A percentile compares a stretch with the other conserved stretches of the same genome.
These are phyloP conservation scores for Glaucidium brasilianum DNA, from an alignment of 2,113 vertebrate species.

Conservation along the genomic window DNA sequence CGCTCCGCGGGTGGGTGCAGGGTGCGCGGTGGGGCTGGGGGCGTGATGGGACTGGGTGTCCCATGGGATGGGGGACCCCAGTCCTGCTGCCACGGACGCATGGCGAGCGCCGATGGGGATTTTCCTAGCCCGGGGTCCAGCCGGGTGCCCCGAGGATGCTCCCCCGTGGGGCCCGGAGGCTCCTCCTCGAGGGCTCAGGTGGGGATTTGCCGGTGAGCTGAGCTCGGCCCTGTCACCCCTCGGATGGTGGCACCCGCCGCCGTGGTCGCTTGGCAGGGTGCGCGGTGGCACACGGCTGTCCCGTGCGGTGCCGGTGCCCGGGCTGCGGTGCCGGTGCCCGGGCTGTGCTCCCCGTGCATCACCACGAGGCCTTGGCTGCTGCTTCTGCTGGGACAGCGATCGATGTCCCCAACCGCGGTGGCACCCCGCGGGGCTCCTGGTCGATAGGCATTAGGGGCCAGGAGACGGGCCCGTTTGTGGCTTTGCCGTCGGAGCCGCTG, in stretches of 20 bases:
- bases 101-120: neutral
- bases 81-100: accelerated
- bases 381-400: neutral
- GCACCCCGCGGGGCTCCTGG: neutral
- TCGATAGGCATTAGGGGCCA: neutral
- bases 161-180: accelerated
- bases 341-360: neutral
- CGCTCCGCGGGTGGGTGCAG: neutral
- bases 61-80: neutral
- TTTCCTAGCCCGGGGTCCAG: neutral
- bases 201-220: neutral
- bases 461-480: neutral
- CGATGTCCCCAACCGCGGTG: neutral
- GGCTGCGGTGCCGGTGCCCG: neutral
- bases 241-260: accelerated
- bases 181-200: neutral
- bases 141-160: accelerated
- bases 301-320: accelerated
- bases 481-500: neutral
- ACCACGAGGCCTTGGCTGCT: accelerated
- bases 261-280: accelerated
- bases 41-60: neutral
- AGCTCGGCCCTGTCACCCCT: accelerated
- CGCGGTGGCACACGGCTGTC: accelerated
- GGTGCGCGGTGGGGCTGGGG: neutral